A percentile compares a stretch with the other conserved stretches of the same genome.
phyloP scores from a whole-genome alignment of 2,797 vertebrate species.

The Pempheris klunzingeri region DNA sequence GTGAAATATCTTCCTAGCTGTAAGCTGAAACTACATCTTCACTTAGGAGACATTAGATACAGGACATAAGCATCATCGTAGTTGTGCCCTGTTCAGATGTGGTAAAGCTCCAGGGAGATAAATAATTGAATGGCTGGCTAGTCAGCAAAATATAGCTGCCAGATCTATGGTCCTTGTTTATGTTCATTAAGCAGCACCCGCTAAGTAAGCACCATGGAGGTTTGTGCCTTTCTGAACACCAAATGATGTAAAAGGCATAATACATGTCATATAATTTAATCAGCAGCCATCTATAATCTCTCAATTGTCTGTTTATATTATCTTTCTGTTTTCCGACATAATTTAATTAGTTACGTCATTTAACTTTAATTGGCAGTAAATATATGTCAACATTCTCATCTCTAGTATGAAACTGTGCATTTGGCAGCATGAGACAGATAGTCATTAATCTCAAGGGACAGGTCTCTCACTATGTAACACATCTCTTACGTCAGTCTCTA shows the following conservation, averaged over 20 bases:
- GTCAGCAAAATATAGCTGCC: constrained; percentile 24
- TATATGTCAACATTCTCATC: constrained; percentile 27
- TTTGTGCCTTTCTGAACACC: background rate
- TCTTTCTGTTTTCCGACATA: constrained; percentile 38
- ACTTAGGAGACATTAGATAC: background rate
- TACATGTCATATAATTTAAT: background rate
- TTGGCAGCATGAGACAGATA: constrained; percentile 43
- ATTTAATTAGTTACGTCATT: constrained; percentile 36
- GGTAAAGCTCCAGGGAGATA: background rate
- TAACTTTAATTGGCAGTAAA: constrained; percentile 39
- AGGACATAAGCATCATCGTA: constrained; percentile 1
- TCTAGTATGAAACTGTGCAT: constrained; percentile 30
- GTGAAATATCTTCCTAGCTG: background rate
- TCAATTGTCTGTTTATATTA: background rate
- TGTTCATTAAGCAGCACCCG: background rate
- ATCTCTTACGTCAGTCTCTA: constrained; percentile 54
- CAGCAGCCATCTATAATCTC: constrained; percentile 1
- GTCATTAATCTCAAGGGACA: constrained; percentile 46
- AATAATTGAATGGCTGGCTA: constrained; percentile 37
- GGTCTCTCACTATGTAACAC: constrained; percentile 65
- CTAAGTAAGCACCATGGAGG: background rate
- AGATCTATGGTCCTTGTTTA: constrained; percentile 11
- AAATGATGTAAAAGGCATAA: background rate
- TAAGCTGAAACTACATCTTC: constrained; percentile 14
- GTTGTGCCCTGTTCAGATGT: constrained; percentile 8